These are phyloP conservation scores for Pocillopora verrucosa DNA, from an alignment of 64 coral and sea anemone genomes.

Conservation along the genomic window DNA sequence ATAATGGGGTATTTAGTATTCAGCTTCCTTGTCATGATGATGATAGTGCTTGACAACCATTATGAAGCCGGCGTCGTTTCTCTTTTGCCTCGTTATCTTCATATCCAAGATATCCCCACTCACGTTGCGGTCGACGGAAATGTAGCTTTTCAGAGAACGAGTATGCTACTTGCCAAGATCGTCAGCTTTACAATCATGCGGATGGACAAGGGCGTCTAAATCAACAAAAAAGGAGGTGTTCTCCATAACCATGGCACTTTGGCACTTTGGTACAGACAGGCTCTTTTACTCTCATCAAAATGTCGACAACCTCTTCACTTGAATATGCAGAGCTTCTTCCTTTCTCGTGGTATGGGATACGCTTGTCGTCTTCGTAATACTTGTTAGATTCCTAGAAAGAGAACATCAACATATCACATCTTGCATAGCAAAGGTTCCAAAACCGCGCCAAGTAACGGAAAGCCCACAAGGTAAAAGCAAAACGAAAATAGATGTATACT, in stretches of 20 bases:
- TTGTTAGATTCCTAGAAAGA: slow-evolving; percentile 20
- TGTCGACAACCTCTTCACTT: slow-evolving; percentile 31
- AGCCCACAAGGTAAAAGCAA: no score
- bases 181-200: slow-evolving; percentile 33
- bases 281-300: slow-evolving; percentile 27
- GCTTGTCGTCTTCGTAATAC: slow-evolving; percentile 49
- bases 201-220: slow-evolving; percentile 37
- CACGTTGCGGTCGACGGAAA: not conserved
- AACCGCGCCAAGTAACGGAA: not conserved
- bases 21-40: slow-evolving; percentile 38
- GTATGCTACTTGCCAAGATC: slow-evolving; percentile 42
- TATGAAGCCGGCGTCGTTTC: slow-evolving; percentile 40
- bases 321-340: slow-evolving; percentile 6
- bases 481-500: no score
- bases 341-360: slow-evolving; percentile 32
- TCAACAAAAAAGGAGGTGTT: slow-evolving; percentile 38
- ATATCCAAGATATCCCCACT: slow-evolving; percentile 38
- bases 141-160: slow-evolving; percentile 34
- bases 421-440: not conserved
- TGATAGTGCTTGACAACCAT: slow-evolving; percentile 31
- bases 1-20: slow-evolving; percentile 32
- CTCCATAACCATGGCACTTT: slow-evolving; percentile 31
- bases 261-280: slow-evolving; percentile 27
- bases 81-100: slow-evolving; percentile 5
- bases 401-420: slow-evolving; percentile 25